These are phyloP conservation scores for Austrofundulus limnaeus DNA, from an alignment of 2,113 vertebrate species.

Conservation along the genomic window DNA sequence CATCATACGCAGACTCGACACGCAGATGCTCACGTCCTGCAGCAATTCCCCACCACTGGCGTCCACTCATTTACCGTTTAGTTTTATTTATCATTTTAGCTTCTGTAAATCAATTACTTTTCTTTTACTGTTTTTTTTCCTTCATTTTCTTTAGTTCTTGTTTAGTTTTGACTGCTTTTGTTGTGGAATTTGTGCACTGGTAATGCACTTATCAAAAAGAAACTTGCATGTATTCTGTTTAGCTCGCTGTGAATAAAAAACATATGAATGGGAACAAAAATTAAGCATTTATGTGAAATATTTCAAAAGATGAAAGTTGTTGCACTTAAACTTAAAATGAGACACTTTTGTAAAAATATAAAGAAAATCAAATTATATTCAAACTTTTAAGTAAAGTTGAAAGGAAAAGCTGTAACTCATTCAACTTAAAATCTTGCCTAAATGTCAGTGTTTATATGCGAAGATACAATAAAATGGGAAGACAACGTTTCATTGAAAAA, in stretches of 20 bases:
- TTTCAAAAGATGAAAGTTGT: neutral
- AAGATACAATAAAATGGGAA: neutral
- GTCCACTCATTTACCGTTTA: neutral
- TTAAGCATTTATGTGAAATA: too few relatives aligned
- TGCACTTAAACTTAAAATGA: slow-evolving; percentile 1
- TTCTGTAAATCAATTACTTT: neutral
- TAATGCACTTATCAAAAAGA: neutral
- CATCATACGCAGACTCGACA: slow-evolving; percentile 30
- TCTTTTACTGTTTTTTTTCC: neutral
- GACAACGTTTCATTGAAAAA: slow-evolving; percentile 13
- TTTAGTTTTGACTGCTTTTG: neutral
- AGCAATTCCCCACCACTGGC: slow-evolving; percentile 16
- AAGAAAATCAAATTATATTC: too few relatives aligned
- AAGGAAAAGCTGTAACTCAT: too few relatives aligned
- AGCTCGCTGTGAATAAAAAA: neutral
- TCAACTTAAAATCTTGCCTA: too few relatives aligned
- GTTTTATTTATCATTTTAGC: neutral
- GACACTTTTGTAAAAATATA: neutral
- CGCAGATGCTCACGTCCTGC: slow-evolving; percentile 29
- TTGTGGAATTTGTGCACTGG: neutral
- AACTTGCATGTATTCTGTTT: neutral
- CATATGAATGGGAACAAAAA: neutral
- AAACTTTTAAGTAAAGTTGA: too few relatives aligned
- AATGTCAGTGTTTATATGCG: neutral
- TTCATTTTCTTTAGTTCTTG: too few relatives aligned